Percentiles rank a stretch among this genome's conserved stretches.
Conservation (phyloP, 2,113 vertebrate genomes). For the Pelobates fuscus region DNA sequence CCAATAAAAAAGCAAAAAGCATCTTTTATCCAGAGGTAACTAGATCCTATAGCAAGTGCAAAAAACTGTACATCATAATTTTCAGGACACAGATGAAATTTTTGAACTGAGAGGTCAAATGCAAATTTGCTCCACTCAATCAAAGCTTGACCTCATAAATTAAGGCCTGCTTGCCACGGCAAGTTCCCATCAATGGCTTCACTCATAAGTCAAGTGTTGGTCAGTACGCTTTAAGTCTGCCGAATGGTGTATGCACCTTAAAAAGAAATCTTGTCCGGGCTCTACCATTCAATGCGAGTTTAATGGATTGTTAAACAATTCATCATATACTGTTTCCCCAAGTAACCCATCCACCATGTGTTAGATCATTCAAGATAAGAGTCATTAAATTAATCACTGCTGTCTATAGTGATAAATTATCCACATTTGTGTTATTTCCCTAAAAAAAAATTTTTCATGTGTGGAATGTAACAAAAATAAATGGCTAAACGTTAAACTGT, state of each 20-base stretch:
- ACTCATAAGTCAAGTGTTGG: slow-evolving; percentile 20
- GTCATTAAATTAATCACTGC: slow-evolving; percentile 37
- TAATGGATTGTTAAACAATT: slow-evolving; percentile 45
- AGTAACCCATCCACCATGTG: slow-evolving; percentile 50
- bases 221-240: background rate
- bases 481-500: too few relatives aligned
- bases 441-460: too few relatives aligned
- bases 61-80: too few relatives aligned
- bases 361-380: background rate
- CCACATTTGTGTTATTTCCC: too few relatives aligned
- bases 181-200: slow-evolving; percentile 24
- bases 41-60: too few relatives aligned
- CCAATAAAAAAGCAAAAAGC: too few relatives aligned
- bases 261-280: too few relatives aligned
- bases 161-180: slow-evolving; percentile 8
- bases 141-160: slow-evolving; percentile 40
- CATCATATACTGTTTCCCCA: slow-evolving; percentile 53
- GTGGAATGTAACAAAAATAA: too few relatives aligned
- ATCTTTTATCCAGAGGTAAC: too few relatives aligned
- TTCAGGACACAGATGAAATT: background rate
- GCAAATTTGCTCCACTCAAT: slow-evolving; percentile 40
- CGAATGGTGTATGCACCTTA: too few relatives aligned
- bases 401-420: slow-evolving; percentile 50
- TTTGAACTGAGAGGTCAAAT: slow-evolving; percentile 26
- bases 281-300: slow-evolving; percentile 11